These are phyloP conservation scores for Mylabris phalerata DNA, from an alignment of 1,140 invertebrate genomes.

Conservation along the genomic window DNA sequence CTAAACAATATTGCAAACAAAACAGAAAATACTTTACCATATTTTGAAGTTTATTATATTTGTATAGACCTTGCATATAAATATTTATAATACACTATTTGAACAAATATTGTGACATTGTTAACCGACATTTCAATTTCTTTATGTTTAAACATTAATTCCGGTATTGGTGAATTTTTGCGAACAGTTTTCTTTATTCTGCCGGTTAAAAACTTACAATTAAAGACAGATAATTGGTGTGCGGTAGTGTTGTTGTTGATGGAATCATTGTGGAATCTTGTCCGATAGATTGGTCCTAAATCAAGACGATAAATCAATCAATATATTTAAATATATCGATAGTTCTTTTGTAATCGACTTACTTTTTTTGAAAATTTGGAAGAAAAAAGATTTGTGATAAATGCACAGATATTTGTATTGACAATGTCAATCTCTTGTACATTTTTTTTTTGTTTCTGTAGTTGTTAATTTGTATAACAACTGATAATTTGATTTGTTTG, in stretches of 20 bases:
- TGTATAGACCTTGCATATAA: constrained; percentile 25
- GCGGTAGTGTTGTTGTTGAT: no score
- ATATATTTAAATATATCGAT: no score
- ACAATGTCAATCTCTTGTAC: constrained; percentile 39
- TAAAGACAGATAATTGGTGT: no score
- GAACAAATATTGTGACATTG: constrained; percentile 1
- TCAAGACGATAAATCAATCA: neutral
- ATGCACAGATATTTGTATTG: constrained; percentile 36
- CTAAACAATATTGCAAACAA: constrained; percentile 21
- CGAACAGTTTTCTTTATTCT: no score
- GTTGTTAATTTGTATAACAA: constrained; percentile 37
- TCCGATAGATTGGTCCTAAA: neutral
- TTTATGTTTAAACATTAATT: no score
- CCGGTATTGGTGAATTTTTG: no score
- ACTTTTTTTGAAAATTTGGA: neutral
- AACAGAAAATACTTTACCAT: constrained; percentile 1
- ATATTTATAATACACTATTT: constrained; percentile 1
- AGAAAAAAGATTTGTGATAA: constrained; percentile 29
- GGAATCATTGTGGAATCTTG: neutral
- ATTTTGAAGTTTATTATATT: constrained; percentile 15
- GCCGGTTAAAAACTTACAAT: no score
- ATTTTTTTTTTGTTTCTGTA: constrained; percentile 20
- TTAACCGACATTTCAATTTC: neutral
- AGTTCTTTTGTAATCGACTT: neutral
- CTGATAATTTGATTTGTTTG: constrained; percentile 30